A percentile compares a stretch with the other conserved stretches of the same genome.
Conservation (phyloP, 2,797 vertebrate species). For the Euphonia xanthogaster region DNA sequence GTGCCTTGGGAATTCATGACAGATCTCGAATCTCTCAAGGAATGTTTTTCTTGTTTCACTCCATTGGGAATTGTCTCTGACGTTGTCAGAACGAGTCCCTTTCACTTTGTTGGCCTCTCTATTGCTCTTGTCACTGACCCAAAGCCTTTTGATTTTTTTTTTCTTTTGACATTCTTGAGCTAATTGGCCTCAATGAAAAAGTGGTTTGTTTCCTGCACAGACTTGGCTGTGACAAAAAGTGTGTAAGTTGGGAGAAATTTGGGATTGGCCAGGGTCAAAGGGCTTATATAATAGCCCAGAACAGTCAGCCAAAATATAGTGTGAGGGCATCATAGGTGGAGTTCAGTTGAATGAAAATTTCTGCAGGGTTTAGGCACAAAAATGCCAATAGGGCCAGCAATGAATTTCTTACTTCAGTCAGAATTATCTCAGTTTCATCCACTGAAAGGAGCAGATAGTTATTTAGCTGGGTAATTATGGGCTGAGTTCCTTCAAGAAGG, state of each 20-base stretch:
- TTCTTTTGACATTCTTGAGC: conserved; percentile 52
- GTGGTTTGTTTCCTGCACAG: conserved; percentile 68
- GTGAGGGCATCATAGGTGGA: neutral
- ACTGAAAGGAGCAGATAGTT: neutral
- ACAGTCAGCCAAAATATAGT: conserved; percentile 38
- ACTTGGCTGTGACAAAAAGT: conserved; percentile 57
- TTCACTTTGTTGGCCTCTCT: conserved; percentile 55
- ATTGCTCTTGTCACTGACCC: conserved; percentile 58
- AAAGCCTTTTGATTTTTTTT: conserved; percentile 52
- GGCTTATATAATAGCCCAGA: conserved; percentile 46
- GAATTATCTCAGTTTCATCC: neutral
- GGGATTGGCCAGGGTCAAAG: conserved; percentile 39
- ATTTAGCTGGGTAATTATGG: neutral
- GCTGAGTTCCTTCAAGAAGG: neutral
- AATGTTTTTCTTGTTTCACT: conserved; percentile 60
- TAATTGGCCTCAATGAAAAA: conserved; percentile 70
- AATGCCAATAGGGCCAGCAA: neutral
- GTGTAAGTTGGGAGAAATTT: conserved; percentile 47
- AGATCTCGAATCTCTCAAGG: conserved; percentile 11
- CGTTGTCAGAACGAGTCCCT: conserved; percentile 18
- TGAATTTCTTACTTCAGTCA: neutral
- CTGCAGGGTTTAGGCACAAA: neutral
- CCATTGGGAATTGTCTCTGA: conserved; percentile 60
- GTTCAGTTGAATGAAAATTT: neutral
- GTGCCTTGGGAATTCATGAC: neutral